These are phyloP conservation scores for Drosophila siamana DNA, from an alignment of 2,888 invertebrate genomes.

Conservation along the genomic window DNA sequence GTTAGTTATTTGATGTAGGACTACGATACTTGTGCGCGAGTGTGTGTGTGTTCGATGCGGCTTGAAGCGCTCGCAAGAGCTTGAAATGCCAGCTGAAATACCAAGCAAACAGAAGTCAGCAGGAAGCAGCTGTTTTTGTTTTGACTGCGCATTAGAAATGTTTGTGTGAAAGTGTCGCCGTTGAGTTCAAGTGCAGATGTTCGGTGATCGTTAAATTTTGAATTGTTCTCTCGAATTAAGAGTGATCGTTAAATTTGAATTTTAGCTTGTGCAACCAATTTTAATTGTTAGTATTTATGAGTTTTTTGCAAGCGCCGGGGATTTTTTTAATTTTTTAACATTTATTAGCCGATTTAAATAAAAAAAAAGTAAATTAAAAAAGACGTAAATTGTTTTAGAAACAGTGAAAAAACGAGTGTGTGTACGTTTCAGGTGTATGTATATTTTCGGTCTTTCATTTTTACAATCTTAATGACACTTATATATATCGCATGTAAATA, in stretches of 20 bases:
- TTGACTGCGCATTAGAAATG: not conserved
- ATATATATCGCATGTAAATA: conserved; percentile 38
- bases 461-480: conserved; percentile 60
- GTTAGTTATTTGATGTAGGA: not conserved
- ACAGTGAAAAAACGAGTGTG: not conserved
- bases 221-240: not conserved
- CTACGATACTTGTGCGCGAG: too few species aligned
- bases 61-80: not conserved
- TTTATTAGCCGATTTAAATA: not conserved
- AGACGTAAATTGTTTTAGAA: not conserved
- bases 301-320: not conserved
- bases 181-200: not conserved
- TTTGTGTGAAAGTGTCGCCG: not conserved
- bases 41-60: not conserved
- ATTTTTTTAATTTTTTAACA: not conserved
- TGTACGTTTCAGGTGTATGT: conserved; percentile 35
- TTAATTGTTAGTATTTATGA: not conserved
- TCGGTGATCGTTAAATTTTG: not conserved
- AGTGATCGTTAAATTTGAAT: not conserved
- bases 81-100: not conserved
- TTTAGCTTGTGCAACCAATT: not conserved
- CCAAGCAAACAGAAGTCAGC: conserved; percentile 1
- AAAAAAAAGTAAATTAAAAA: not conserved
- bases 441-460: conserved; percentile 71
- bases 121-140: not conserved